These are phyloP conservation scores for Arvicanthis niloticus DNA, from an alignment of 2,113 vertebrate species.

Conservation along the genomic window DNA sequence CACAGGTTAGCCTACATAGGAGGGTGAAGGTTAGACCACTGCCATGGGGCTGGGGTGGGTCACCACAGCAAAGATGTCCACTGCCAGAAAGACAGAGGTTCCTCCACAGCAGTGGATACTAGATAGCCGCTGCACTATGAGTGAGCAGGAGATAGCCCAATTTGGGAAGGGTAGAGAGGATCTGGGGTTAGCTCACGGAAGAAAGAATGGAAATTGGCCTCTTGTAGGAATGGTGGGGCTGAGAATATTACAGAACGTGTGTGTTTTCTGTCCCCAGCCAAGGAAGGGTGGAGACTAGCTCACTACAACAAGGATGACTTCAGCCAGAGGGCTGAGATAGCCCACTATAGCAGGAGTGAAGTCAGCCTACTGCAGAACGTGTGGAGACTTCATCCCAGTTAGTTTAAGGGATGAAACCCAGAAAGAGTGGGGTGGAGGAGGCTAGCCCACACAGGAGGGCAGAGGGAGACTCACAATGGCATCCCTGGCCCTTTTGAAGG, in stretches of 20 bases:
- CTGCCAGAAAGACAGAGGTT: not conserved
- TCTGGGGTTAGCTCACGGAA: not conserved
- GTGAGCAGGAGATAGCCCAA: not conserved
- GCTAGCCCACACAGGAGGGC: not conserved
- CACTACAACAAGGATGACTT: too few relatives aligned
- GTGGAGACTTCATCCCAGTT: not conserved
- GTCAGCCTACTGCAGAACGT: not conserved
- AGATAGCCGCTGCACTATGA: too few relatives aligned
- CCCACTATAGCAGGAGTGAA: not conserved
- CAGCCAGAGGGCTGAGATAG: not conserved
- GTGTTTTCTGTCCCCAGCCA: not conserved
- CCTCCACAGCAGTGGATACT: not conserved
- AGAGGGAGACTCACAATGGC: slow-evolving; percentile 79
- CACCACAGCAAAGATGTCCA: not conserved
- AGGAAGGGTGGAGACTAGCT: too few relatives aligned
- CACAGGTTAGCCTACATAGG: not conserved
- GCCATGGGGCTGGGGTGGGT: not conserved
- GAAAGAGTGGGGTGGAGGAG: not conserved
- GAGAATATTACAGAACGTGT: not conserved
- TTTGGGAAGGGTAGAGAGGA: not conserved
- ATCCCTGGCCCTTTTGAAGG: slow-evolving; percentile 56
- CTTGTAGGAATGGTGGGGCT: not conserved
- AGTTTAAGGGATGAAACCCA: not conserved
- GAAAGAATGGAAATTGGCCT: not conserved
- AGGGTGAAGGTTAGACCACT: not conserved